Base-by-base conservation (phyloP, 2,113 vertebrate genomes). In the Daubentonia madagascariensis region DNA sequence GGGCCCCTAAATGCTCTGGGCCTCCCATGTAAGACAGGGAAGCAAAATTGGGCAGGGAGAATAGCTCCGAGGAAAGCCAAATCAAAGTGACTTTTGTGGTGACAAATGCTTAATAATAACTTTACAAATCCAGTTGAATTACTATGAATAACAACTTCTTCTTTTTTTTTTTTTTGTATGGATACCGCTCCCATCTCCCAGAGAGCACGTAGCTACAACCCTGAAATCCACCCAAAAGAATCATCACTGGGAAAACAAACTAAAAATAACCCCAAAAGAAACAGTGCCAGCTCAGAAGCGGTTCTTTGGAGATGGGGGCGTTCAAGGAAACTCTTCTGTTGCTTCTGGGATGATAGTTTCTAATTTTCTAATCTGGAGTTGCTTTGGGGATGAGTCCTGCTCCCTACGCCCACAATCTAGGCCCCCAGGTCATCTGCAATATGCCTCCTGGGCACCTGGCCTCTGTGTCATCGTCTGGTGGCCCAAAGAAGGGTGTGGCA, bases 81-180 rank as follows among this genome's bases (percentile, higher is more conserved):
- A 96, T 96, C 95, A 88, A 96, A 97, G 95, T 85, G 89, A 98
- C 92, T 97, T 97, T 97, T 93, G 92, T 97, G 96, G 76, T 96
- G 96, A 97, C 95, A 98, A 97, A 95, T 95, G 96, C 96, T 98
- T 98, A 97, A 98, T 97, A 97, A 97, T 96, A 97, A 97, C 97
- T 98, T 97, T 97, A 98, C 97, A 98, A 98, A 98, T 95, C 59
- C 94, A 95, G 93, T 92, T 23, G 52, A 97, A 97, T 97, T 97
- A 98, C 96, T 96, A 94, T 98, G 96, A 98, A 97, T 97, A 97
- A 97, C 94, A 91, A 59, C 52, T n/a, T n/a, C 11, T 35, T 72
- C 73, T 67, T 76, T 84, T 73, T 73, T 28, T 43, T n/a, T 76
- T 88, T 87, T 54, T 84, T 40, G 68, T 96, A 86, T 97, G 93